Evolutionary conservation across 2,888 invertebrate genomes (phyloP), one percentile per base, ranked within the genome.

Genomic region (Diadegma fenestrale): DNA sequence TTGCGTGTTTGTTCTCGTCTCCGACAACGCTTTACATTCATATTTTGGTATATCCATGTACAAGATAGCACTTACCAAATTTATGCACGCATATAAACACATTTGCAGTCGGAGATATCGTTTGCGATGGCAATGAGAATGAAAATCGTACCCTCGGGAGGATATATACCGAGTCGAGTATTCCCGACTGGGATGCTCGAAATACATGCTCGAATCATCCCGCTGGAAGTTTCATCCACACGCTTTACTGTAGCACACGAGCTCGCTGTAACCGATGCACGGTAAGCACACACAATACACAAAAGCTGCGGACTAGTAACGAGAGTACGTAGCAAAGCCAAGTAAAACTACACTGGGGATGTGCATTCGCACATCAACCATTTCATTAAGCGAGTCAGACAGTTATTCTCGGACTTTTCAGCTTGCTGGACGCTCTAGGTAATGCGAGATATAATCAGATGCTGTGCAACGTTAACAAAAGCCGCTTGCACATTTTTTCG

Each of bases 401-500:
- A 72, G 80, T 64, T 69, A 22, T 37, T 71, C 45, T 72, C 72
- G 77, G 77, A 80, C 77, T 83, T 73, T 51, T 48, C 54, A 41
- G 61, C 26, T 66, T 64, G 26, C 51, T 43, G 64, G 64, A 33
- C 10, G 54, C 43, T 48, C 33, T 63, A 19, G n/a, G 45, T 2
- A 75, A 66, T 22, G 48, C 12, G 77, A 22, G 66, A 72, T 22
- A 79, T 61, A 78, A 66, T 63, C 22, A 26, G 63, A 33, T 72
- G 37, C 84, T 80, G 80, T 82, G 75, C 83, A 79, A 72, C 76
- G 68, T 76, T 63, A 80, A 75, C 89, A 88, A n/a, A n/a, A 87
- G 87, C 87, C 83, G 87, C 87, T 90, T 88, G 76, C 89, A 87
- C 88, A 91, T 90, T 90, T 89, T 37, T 88, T 88, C 87, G 86